phyloP scores from a whole-genome alignment of 2,113 vertebrate species.

The Agapornis roseicollis region DNA sequence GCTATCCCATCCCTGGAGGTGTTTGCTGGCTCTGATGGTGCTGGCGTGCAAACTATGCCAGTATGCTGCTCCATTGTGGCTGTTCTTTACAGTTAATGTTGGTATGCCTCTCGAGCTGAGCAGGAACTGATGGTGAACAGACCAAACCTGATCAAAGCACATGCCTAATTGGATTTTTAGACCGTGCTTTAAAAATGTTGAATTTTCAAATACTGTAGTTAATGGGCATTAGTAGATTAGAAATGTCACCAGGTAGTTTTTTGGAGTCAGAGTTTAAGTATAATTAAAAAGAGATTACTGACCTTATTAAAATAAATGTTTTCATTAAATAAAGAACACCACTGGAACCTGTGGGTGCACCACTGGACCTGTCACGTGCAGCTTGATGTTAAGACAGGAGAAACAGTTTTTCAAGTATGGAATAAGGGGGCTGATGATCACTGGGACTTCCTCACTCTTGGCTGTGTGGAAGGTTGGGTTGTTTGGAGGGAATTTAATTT shows the following conservation, averaged over 20 bases:
- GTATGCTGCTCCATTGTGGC: not conserved
- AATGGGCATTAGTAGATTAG: not conserved
- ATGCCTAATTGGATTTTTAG: not conserved
- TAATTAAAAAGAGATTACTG: conserved; percentile 9
- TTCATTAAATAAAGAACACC: not conserved
- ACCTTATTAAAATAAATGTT: not conserved
- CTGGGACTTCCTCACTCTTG: not conserved
- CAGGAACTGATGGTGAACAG: not conserved
- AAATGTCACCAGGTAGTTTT: not conserved
- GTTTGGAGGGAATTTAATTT: not conserved
- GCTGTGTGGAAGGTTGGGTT: not conserved
- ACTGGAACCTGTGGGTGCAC: not conserved
- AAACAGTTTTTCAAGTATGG: not conserved
- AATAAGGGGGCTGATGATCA: not conserved
- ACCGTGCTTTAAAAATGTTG: not conserved
- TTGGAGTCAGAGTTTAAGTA: not conserved
- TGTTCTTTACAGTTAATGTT: not conserved
- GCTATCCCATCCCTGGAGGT: not conserved
- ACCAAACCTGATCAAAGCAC: not conserved
- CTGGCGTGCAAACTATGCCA: not conserved
- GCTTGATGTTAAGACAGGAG: not conserved
- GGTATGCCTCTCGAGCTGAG: not conserved
- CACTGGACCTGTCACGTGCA: not conserved
- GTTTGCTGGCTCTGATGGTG: not conserved
- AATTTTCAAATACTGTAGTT: not conserved